A percentile compares a stretch with the other conserved stretches of the same genome.
Conservation (phyloP, 53 echinoderm and acorn worm species). For the Apostichopus leukothele region DNA sequence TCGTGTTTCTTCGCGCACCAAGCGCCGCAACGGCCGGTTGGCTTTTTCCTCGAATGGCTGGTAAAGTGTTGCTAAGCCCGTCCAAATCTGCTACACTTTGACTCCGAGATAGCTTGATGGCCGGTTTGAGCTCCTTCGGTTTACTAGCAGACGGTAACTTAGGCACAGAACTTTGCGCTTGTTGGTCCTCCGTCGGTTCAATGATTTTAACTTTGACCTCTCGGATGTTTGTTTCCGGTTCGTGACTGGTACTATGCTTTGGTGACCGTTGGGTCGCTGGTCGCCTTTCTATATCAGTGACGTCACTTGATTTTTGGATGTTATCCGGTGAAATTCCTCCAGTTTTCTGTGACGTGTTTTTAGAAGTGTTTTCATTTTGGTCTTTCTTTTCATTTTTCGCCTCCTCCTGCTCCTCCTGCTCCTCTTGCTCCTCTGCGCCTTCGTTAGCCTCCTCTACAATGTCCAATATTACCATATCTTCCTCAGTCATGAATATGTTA, state of each 20-base stretch:
- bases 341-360: not conserved
- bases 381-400: not conserved
- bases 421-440: not conserved
- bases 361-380: not conserved
- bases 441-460: constrained; percentile 33
- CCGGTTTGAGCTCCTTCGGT: constrained; percentile 14
- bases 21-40: not conserved
- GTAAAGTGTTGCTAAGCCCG: not conserved
- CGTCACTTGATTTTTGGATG: not conserved
- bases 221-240: not conserved
- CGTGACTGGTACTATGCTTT: not conserved
- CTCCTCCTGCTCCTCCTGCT: not conserved
- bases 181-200: constrained; percentile 24
- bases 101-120: constrained; percentile 21
- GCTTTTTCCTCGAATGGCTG: constrained; percentile 23
- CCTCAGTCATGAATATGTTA: constrained; percentile 5
- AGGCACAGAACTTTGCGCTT: constrained; percentile 14
- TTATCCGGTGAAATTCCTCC: not conserved
- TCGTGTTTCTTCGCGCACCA: constrained; percentile 2
- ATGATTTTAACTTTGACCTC: constrained; percentile 38
- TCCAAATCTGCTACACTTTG: constrained; percentile 6
- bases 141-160: constrained; percentile 17
- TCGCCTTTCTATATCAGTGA: not conserved
- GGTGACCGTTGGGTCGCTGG: not conserved
- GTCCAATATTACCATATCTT: constrained; percentile 23